Evolutionary conservation across 2,113 vertebrate species (phyloP).

Genomic region (Macrotis lagotis): DNA sequence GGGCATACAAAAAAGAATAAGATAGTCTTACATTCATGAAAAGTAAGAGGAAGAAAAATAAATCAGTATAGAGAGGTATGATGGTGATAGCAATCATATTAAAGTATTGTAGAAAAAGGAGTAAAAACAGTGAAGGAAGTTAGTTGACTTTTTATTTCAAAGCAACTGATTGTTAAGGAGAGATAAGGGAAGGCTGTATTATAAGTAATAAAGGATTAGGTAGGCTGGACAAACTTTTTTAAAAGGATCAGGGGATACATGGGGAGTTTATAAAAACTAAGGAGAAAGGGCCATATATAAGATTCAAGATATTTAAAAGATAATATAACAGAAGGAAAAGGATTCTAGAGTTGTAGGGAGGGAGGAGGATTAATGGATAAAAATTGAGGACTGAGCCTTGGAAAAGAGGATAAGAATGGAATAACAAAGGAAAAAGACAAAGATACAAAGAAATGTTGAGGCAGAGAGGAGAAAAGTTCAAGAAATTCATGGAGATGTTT

Average conservation of each 20-base stretch:
- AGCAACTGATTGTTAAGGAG: neutral
- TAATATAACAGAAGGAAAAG: neutral
- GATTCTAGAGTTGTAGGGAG: neutral
- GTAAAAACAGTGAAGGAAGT: neutral
- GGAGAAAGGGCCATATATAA: neutral
- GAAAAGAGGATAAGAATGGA: neutral
- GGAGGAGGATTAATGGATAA: neutral
- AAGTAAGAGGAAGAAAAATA: neutral
- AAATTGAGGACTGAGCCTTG: neutral
- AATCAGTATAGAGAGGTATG: neutral
- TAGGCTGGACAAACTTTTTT: neutral
- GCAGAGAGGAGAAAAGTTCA: neutral
- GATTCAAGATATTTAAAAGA: neutral
- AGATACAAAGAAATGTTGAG: neutral
- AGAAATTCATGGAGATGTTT: neutral
- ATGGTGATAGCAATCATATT: neutral
- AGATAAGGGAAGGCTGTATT: neutral
- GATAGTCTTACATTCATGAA: neutral
- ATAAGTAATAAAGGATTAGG: neutral
- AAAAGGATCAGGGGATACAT: neutral
- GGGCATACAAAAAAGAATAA: neutral
- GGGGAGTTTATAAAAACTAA: neutral
- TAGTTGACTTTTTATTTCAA: neutral
- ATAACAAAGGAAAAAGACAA: neutral
- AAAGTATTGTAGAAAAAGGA: neutral